phyloP scores from a whole-genome alignment of 2,888 invertebrate species.

The Parnassius orleans region DNA sequence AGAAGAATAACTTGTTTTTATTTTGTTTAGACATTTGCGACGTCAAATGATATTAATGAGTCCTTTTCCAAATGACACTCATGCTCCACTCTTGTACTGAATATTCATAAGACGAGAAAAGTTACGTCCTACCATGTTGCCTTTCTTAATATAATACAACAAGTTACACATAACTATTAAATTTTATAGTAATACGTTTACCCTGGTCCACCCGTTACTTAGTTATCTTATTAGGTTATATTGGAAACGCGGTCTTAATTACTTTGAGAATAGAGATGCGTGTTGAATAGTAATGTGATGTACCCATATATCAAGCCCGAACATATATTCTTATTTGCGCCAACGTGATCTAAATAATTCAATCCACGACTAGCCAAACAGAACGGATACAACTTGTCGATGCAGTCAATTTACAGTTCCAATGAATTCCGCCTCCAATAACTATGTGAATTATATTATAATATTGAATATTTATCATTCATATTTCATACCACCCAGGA shows the following conservation, averaged over 20 bases:
- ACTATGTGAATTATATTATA: no score
- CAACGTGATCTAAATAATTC: conserved; percentile 56
- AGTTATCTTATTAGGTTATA: conserved; percentile 17
- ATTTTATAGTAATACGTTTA: conserved; percentile 9
- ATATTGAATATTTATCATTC: conserved; percentile 54
- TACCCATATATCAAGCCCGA: conserved; percentile 45
- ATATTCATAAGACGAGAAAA: not conserved
- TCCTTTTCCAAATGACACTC: not conserved
- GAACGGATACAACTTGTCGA: conserved; percentile 38
- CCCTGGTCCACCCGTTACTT: conserved; percentile 20
- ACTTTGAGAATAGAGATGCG: conserved; percentile 41
- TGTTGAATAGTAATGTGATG: conserved; percentile 61
- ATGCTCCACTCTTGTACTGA: not conserved
- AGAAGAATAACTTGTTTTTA: conserved; percentile 22
- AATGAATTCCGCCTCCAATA: conserved; percentile 54
- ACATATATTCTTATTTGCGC: conserved; percentile 44
- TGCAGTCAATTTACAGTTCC: conserved; percentile 35
- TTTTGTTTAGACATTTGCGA: not conserved
- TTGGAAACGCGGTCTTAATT: conserved; percentile 36
- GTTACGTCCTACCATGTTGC: no score
- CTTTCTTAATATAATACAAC: not conserved
- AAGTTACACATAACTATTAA: conserved; percentile 1
- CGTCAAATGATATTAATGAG: conserved; percentile 5
- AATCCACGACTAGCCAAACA: conserved; percentile 48
- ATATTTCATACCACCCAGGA: conserved; percentile 25